Evolutionary conservation across 2,113 vertebrate genomes (phyloP), one percentile per base, ranked within the genome.

Genomic region (Ivindomyrus marchei): DNA sequence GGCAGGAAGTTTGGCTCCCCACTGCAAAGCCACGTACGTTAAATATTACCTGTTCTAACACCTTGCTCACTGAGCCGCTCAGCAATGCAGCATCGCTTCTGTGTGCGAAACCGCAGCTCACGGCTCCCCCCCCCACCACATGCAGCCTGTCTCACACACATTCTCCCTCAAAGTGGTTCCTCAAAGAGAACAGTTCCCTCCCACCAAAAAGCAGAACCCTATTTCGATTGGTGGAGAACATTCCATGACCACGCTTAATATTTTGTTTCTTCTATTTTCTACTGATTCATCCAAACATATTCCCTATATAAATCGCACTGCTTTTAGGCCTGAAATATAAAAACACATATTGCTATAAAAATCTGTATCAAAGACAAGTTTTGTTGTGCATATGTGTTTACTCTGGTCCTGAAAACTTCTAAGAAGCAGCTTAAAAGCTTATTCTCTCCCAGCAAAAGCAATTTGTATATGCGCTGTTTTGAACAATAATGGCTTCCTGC

Each of bases 361-460:
- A 80, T 39, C 31, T 42, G 17, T 80, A 80, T 80, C 74, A 80
- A 80, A 80, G 74, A 17, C 74, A 36, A 80, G 31, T 80, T 42
- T 80, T 80, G 27, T 80, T 80, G 17, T 31, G 70, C 31, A 77
- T 77, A 39, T 39, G 70, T 36, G 31, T 80, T 39, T 80, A 42
- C 74, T 42, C 15, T 80, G 74, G 74, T 80, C 74, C 74, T 80
- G 74, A 80, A 80, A 80, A 42, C 74, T 6, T 80, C 74, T 39
- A 36, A 80, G 36, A 80, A 80, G 31, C 74, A 80, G 17, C 74
- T 80, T 80, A 80, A 80, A 80, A 80, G 74, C 74, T 80, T 80
- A 80, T 80, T 80, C 74, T 80, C 74, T 80, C 17, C 74, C 74
- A 80, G 74, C 31, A 42, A 80, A 80, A 80, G 74, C 74, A 80